Base-by-base conservation (phyloP, 2,113 vertebrate species). In the Sturnira hondurensis region DNA sequence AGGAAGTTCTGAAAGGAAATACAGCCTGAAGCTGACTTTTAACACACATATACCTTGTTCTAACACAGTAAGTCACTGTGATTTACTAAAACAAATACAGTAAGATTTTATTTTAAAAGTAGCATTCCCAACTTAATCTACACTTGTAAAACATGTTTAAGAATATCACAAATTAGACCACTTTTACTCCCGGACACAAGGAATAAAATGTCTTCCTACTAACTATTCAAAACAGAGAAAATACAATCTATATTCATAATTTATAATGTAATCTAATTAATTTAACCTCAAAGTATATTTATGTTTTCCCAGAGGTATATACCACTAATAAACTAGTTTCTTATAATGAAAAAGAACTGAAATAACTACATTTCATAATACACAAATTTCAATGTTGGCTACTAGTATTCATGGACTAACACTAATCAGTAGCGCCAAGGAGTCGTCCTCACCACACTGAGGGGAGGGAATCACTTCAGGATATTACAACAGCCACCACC, bases 241-340 rank as follows among this genome's bases (percentile, higher is more conserved):
- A 77, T 52, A 71, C 9, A 61, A 91, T 65, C 41, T 50, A 84
- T 3, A 31, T 70, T 65, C 33, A 43, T 58, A 76, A 38, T 19
- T 74, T 80, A 50, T 70, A n/a, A 17, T 67, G 41, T 41, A 54
- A 87, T 73, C 41, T 82, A 76, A 77, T 54, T 4, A 33, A 76
- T 52, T 84, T 31, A 61, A 86, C 74, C 90, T 92, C 47, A 83
- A 86, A 83, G 78, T 86, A 91, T 89, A 77, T 31, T 14, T 89
- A 11, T 56, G 36, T 56, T 82, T 96, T 31, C 83, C 70, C 41
- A 78, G 43, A 43, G 68, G 38, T 15, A 67, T 26, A 28, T 26
- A 38, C 26, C 26, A 71, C 50, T 86, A 86, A 71, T 65, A 89
- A 90, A 85, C 80, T 41, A 45, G 50, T 47, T 74, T 92, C 58